Evolutionary conservation across 2,113 vertebrate genomes (phyloP), one percentile per base, ranked within the genome.

Genomic region (Erythrocercus mccallii): DNA sequence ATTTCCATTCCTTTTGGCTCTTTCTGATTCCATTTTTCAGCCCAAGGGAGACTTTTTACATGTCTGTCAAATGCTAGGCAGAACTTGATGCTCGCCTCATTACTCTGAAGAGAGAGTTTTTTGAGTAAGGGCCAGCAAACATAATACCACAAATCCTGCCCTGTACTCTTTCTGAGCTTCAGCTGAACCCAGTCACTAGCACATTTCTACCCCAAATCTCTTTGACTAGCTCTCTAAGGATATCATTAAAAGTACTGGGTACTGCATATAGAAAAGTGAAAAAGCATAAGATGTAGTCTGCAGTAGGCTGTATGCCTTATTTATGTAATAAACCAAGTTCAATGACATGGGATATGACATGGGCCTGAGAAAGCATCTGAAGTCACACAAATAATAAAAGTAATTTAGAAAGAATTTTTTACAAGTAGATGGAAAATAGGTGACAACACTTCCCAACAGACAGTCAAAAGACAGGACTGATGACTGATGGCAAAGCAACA

Each of bases 201-300:
- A 74, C 30, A 92, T 57, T 84, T 86, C 68, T 74, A 88, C 40
- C 65, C 56, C 17, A 60, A 77, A 80, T 58, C 40, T 81, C 73
- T 96, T 92, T 96, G 82, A 69, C 86, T 44, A 86, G 51, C 56
- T 97, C 96, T 95, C 96, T 85, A 88, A 96, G 96, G 94, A 94
- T 95, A 95, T 97, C 78, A 96, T 97, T 97, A 97, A 91, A 87
- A 94, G 65, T 93, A 86, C 80, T 79, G 81, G 86, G 58, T 73
- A n/a, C n/a, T 61, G 19, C 64, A 60, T 60, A n/a, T 31, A 69
- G 71, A 84, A 93, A 94, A 89, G 48, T 38, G 54, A 69, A 92
- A 65, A 78, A 77, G 31, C 15, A 12, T 27, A 83, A 92, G 64
- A 74, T 73, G 30, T 44, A 82, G n/a, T 48, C 70, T 93, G 37